Evolutionary conservation across 92 coral and sea anemone genomes (phyloP).

Genomic region (Metridium senile): DNA sequence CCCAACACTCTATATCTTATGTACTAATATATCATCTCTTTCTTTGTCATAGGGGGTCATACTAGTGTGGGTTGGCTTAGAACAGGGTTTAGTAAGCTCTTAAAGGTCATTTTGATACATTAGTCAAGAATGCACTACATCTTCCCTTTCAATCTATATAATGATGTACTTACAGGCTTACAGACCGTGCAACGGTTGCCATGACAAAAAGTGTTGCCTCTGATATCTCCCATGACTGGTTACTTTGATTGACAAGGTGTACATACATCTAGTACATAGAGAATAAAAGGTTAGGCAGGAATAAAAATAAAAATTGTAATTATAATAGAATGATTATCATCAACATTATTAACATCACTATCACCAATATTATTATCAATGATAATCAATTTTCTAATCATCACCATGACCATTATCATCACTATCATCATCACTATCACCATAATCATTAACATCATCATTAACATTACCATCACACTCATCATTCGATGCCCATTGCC

Average conservation of each 20-base stretch:
- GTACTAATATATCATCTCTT: too few species aligned
- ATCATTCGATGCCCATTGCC: background rate
- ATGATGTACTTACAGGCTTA: slow-evolving; percentile 68
- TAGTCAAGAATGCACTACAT: too few species aligned
- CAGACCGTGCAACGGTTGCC: slow-evolving; percentile 91
- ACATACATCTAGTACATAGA: slow-evolving; percentile 72
- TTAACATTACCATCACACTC: background rate
- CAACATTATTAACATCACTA: background rate
- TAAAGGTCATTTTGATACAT: too few species aligned
- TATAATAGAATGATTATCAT: background rate
- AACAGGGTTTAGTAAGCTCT: too few species aligned
- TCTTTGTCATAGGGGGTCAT: too few species aligned
- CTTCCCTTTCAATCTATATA: background rate
- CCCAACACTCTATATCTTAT: too few species aligned
- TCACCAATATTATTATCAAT: background rate
- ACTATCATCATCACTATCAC: background rate
- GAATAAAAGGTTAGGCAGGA: background rate
- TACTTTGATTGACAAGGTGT: slow-evolving; percentile 65
- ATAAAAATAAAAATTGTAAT: background rate
- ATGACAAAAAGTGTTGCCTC: slow-evolving; percentile 93
- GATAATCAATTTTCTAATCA: background rate
- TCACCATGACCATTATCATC: background rate
- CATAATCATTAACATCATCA: background rate
- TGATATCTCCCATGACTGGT: slow-evolving; percentile 76
- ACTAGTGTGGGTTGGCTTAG: too few species aligned